Percentiles rank a stretch among this genome's conserved stretches.
Evolutionary conservation across 2,113 vertebrate species (phyloP).

Genomic region (Malurus cyaneus): DNA sequence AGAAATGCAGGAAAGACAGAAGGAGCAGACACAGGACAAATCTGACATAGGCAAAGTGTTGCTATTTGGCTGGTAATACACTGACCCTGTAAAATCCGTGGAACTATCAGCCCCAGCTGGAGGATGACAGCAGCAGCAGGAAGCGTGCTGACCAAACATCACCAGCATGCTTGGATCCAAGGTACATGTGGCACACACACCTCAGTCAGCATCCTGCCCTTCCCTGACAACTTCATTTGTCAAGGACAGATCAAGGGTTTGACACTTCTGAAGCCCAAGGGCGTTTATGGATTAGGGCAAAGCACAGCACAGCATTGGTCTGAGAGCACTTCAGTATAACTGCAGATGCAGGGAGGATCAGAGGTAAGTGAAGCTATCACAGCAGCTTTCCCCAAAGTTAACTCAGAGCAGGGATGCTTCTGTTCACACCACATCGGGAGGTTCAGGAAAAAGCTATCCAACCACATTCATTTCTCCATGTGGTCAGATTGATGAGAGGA

Average conservation of each 20-base stretch:
- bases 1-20: background rate
- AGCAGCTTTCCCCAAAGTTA: background rate
- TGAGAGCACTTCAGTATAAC: rapidly evolving
- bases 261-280: background rate
- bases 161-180: rapidly evolving
- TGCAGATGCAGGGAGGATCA: rapidly evolving
- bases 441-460: background rate
- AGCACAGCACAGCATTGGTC: background rate
- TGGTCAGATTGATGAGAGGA: background rate
- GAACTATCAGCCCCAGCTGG: background rate
- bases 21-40: background rate
- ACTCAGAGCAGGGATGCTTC: background rate
- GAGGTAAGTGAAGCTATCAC: rapidly evolving
- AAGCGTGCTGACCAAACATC: rapidly evolving
- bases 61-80: background rate
- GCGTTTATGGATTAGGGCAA: background rate
- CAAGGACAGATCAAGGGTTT: background rate
- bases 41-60: background rate
- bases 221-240: background rate
- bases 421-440: rapidly evolving
- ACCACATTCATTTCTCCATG: background rate
- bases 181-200: rapidly evolving
- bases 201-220: background rate
- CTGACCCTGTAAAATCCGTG: background rate
- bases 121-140: background rate